A percentile compares a stretch with the other conserved stretches of the same genome.
phyloP scores from a whole-genome alignment of 2,113 vertebrate species.

The Oryzias curvinotus region DNA sequence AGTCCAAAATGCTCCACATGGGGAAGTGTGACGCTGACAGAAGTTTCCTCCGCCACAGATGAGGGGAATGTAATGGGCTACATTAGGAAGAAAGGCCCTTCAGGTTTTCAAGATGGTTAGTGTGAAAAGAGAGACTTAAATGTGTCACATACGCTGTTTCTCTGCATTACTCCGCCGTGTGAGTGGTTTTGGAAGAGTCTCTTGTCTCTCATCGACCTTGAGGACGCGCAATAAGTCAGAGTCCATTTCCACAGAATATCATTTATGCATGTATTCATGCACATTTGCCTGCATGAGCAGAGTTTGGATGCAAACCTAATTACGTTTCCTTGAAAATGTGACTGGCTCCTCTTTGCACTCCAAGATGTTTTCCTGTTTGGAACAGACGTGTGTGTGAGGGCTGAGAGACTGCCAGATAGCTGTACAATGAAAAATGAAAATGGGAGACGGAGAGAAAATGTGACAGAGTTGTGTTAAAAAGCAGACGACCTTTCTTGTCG shows the following conservation, averaged over 20 bases:
- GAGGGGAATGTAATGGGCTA: slow-evolving; percentile 52
- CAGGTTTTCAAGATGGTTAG: slow-evolving; percentile 56
- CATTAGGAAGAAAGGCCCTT: slow-evolving; percentile 57
- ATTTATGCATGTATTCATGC: slow-evolving; percentile 53
- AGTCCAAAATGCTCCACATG: slow-evolving; percentile 48
- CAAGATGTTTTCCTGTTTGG: slow-evolving; percentile 34
- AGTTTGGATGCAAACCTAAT: slow-evolving; percentile 24
- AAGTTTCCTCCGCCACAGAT: slow-evolving; percentile 41
- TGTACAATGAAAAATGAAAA: slow-evolving; percentile 37
- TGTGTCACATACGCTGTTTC: slow-evolving; percentile 26
- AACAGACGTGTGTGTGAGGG: slow-evolving; percentile 41
- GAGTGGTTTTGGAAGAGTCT: slow-evolving; percentile 2
- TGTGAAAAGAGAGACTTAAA: slow-evolving; percentile 26
- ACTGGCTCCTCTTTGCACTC: slow-evolving; percentile 19
- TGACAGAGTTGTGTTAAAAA: slow-evolving; percentile 44
- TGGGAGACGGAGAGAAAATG: slow-evolving; percentile 54
- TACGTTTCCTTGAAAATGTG: neutral
- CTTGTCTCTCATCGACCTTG: slow-evolving; percentile 47
- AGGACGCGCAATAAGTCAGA: slow-evolving; percentile 41
- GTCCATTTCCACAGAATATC: slow-evolving; percentile 22
- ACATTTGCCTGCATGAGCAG: neutral
- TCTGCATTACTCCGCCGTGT: neutral
- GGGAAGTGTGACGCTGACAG: slow-evolving; percentile 41
- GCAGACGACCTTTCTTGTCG: slow-evolving; percentile 31
- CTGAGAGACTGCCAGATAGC: slow-evolving; percentile 48